Percentiles rank a stretch among this genome's conserved stretches.
phyloP scores from a whole-genome alignment of 2,797 vertebrate genomes.

The Rhincodon typus region DNA sequence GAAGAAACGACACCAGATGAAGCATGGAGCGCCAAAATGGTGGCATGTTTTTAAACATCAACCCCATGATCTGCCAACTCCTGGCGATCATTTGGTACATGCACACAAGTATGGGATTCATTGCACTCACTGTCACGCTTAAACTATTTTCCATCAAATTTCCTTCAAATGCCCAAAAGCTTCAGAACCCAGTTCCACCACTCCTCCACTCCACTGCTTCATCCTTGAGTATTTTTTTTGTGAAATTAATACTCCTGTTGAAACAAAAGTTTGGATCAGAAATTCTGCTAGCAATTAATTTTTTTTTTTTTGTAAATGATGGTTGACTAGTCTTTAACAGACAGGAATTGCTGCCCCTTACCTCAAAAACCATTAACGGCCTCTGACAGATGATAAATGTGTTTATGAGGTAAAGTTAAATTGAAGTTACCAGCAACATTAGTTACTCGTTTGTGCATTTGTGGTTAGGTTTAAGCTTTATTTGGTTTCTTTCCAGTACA shows the following conservation, averaged over 20 bases:
- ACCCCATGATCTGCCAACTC: background rate
- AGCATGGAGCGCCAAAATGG: background rate
- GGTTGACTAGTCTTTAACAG: background rate
- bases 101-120: background rate
- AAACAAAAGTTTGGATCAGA: background rate
- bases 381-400: background rate
- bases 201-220: background rate
- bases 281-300: background rate
- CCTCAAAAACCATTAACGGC: background rate
- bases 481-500: background rate
- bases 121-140: background rate
- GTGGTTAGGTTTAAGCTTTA: background rate
- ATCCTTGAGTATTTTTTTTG: background rate
- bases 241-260: background rate
- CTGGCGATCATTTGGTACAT: background rate
- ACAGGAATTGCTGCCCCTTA: background rate
- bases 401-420: background rate
- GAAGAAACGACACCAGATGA: background rate
- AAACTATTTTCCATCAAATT: background rate
- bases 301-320: background rate
- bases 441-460: conserved; percentile 5
- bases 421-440: background rate
- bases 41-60: background rate
- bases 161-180: background rate
- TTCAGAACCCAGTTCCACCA: background rate